Evolutionary conservation across 2,888 invertebrate species (phyloP), one percentile per base, ranked within the genome.

Genomic region (Tribolium freemani): DNA sequence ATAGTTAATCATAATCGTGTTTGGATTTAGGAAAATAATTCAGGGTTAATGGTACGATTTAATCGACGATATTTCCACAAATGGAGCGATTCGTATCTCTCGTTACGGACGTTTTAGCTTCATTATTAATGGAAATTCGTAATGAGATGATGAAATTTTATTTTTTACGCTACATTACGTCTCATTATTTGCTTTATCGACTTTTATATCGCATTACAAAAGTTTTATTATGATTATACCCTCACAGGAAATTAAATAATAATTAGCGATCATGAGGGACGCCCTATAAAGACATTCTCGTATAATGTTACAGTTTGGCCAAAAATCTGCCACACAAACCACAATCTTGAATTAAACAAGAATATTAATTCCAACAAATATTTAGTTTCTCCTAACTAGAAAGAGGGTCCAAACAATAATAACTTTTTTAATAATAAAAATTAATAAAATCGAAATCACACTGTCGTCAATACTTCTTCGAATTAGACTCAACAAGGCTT

Each of bases 111-210:
- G 50, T 30, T 68, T 58, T 58, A 16, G 44, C n/a, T 11, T 46
- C 9, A 68, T 68, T 68, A 57, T 57, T 68, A 57, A 57, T 38
- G 68, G 31, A 8, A 44, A 26, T 6, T 51, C 10, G 54, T 70
- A 70, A 70, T 63, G 70, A 70, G 70, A 71, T 66, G 71, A 71
- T 64, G 71, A 71, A 71, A 64, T 51, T 71, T 51, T 58, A 60
- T 60, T 69, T 69, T 58, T 71, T 71, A 71, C 66, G 64, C 71
- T 64, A 64, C 71, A 71, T 71, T 71, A 71, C 66, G 66, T 57
- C 71, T 64, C 56, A 66, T 71, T 71, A 57, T 31, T 44, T 45
- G 46, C 20, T 51, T 71, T 64, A 64, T 64, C 64, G 44, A 8
- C 44, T 11, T 66, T 66, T 71, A 64, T 66, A 71, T 64, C 71